Base-by-base conservation (phyloP, 2,797 vertebrate species). In the Aselliscus stoliczkanus region DNA sequence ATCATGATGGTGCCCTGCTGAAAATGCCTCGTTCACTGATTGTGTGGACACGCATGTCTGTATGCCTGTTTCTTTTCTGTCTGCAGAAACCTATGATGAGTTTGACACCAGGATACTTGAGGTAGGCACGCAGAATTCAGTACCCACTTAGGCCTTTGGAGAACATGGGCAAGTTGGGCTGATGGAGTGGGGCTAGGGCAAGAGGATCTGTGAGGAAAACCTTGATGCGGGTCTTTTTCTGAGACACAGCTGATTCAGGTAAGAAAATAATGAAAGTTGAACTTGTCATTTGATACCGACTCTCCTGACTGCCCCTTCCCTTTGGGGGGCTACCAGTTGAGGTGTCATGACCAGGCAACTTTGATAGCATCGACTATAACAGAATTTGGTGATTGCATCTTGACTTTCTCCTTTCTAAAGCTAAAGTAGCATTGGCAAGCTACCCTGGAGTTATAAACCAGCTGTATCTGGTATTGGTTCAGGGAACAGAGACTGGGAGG, bases 61-160 rank as follows among this genome's bases (percentile, higher is more conserved):
- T 62, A 13, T 69, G 4, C 34, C 47, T 93, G 0, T 93, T 97
- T 98, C 85, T 97, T 96, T 97, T 97, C 92, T 97, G 72, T 94
- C 97, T 85, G 58, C 98, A 99, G 99, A 99, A 98, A 99, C 99
- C 0, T 99, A 99, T 0, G 98, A 99, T 92, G 98, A 99, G 93
- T 99, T 99, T 98, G 99, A 99, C 96, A 97, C 99, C 3, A 98
- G 99, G 72, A 98, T 99, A 96, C 99, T 99, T 83, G 99, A 99
- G 99, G 99, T 99, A 98, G 99, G 99, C 42, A 14, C 79, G 37
- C 65, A 2, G 83, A 70, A 37, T 64, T 47, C 60, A 73, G 34
- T 31, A n/a, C 39, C 42, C 4, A 15, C 5, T 58, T 56, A 82
- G 21, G n/a, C 67, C 67, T 72, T 21, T 6, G 3, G 60, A 54